Conservation (phyloP, 2,797 vertebrate species). For the Sardinella longiceps region DNA sequence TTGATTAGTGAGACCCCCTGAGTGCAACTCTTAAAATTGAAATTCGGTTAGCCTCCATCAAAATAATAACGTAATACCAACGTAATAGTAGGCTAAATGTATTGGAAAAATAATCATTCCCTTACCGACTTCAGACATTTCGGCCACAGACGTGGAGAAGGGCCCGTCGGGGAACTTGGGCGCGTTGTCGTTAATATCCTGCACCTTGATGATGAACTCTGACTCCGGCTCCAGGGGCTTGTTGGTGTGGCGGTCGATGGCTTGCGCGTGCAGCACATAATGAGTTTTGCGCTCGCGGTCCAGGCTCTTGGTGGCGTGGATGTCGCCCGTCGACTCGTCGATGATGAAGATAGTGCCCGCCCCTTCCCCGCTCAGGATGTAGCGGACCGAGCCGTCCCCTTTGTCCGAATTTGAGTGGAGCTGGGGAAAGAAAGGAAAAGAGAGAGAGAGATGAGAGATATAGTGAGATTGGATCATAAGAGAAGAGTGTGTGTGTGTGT, state of each 20-base stretch:
- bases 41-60: not conserved
- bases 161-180: slow-evolving; percentile 97
- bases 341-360: slow-evolving; percentile 97
- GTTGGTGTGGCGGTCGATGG: slow-evolving; percentile 91
- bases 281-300: slow-evolving; percentile 95
- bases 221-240: slow-evolving; percentile 96
- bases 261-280: slow-evolving; percentile 96
- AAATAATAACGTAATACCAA: no score
- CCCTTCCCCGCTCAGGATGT: slow-evolving; percentile 96
- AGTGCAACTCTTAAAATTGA: not conserved
- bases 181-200: slow-evolving; percentile 98
- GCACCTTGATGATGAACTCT: slow-evolving; percentile 99
- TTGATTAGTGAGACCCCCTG: not conserved
- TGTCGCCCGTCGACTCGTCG: slow-evolving; percentile 95
- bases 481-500: no score
- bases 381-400: slow-evolving; percentile 96
- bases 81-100: no score
- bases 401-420: slow-evolving; percentile 99
- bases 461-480: not conserved
- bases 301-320: slow-evolving; percentile 95
- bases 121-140: slow-evolving; percentile 99
- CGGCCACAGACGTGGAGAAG: slow-evolving; percentile 90
- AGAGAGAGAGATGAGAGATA: slow-evolving; percentile 2
- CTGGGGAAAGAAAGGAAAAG: slow-evolving; percentile 65
- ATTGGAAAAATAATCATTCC: slow-evolving; percentile 28